Conservation (phyloP, 2,888 invertebrate species). For the Aphidius colemani region DNA sequence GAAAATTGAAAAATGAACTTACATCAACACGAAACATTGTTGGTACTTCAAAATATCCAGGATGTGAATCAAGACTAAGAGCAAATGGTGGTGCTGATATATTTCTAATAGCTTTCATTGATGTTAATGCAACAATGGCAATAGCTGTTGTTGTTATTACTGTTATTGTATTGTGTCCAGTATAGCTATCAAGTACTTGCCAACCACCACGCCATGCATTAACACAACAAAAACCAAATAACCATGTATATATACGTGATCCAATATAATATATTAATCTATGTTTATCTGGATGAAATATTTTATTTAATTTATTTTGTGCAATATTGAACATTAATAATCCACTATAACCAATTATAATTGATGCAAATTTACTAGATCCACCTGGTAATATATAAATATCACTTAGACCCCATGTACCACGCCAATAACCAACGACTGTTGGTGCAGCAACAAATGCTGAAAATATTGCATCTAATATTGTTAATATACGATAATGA, state of each 20-base stretch:
- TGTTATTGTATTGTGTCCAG: conserved; percentile 65
- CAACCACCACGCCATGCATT: conserved; percentile 89
- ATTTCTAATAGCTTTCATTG: conserved; percentile 75
- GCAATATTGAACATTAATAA: conserved; percentile 72
- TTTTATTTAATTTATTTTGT: conserved; percentile 64
- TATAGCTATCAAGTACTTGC: conserved; percentile 75
- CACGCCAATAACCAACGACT: conserved; percentile 86
- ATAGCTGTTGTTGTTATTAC: conserved; percentile 70
- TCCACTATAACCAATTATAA: conserved; percentile 72
- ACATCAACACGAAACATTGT: conserved; percentile 84
- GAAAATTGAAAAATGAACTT: conserved; percentile 58
- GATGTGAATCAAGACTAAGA: conserved; percentile 73
- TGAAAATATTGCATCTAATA: conserved; percentile 75
- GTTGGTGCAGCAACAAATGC: conserved; percentile 76
- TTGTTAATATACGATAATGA: conserved; percentile 66
- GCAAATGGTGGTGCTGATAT: conserved; percentile 83
- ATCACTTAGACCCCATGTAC: conserved; percentile 82
- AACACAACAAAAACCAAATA: conserved; percentile 81
- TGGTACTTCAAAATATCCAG: conserved; percentile 81
- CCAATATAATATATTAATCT: conserved; percentile 71
- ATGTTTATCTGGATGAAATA: conserved; percentile 73
- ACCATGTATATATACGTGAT: conserved; percentile 75
- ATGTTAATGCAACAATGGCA: conserved; percentile 71
- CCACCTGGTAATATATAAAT: conserved; percentile 71
- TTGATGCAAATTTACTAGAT: conserved; percentile 71